phyloP scores from a whole-genome alignment of 2,888 invertebrate genomes.

The Acleris cristana region DNA sequence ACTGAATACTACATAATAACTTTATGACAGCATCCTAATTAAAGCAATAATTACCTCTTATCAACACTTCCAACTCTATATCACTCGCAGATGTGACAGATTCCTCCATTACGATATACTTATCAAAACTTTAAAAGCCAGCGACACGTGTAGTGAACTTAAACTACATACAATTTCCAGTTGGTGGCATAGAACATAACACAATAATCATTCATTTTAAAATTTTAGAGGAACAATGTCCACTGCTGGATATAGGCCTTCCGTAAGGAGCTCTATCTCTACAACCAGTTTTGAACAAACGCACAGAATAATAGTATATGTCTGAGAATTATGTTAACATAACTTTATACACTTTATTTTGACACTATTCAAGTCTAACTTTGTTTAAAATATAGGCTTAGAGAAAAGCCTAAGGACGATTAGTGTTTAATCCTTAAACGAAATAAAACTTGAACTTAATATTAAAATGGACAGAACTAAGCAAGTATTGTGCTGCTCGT shows the following conservation, averaged over 20 bases:
- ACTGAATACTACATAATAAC: too few relatives aligned
- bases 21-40: not conserved
- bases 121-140: not conserved
- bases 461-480: not conserved
- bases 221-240: too few relatives aligned
- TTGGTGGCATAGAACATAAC: not conserved
- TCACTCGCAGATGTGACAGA: conserved; percentile 20
- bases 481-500: not conserved
- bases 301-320: too few relatives aligned
- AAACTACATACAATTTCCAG: too few relatives aligned
- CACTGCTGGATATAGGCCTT: too few relatives aligned
- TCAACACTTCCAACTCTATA: conserved; percentile 24
- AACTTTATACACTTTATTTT: not conserved
- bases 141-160: too few relatives aligned
- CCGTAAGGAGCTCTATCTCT: too few relatives aligned
- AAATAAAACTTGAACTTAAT: too few relatives aligned
- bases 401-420: not conserved
- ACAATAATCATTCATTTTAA: not conserved
- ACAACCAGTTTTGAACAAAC: too few relatives aligned
- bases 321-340: not conserved
- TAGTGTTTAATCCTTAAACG: too few relatives aligned
- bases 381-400: too few relatives aligned
- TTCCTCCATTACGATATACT: conserved; percentile 16
- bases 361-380: too few relatives aligned
- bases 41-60: conserved; percentile 4